Percentiles rank a stretch among this genome's conserved stretches.
Evolutionary conservation across 2,797 vertebrate species (phyloP).

Genomic region (Pipistrellus nathusii): DNA sequence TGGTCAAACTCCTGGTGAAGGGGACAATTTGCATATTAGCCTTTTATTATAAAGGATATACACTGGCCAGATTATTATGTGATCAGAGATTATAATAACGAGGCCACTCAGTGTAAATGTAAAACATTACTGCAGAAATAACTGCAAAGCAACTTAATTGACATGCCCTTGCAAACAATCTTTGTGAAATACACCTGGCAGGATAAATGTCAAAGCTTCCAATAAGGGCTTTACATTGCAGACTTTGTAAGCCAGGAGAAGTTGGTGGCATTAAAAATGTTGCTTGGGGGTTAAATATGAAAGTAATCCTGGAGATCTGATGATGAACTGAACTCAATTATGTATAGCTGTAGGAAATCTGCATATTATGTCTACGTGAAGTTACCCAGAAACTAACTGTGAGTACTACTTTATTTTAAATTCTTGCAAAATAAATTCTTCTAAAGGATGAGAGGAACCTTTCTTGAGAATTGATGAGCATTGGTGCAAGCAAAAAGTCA

Average conservation of each 20-base stretch:
- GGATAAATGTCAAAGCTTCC: constrained; percentile 50
- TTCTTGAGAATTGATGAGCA: background rate
- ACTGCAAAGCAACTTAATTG: constrained; percentile 51
- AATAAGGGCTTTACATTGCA: constrained; percentile 28
- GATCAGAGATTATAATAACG: too few species aligned
- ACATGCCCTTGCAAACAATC: constrained; percentile 44
- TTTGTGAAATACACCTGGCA: constrained; percentile 50
- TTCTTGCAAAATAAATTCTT: background rate
- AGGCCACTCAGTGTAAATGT: background rate
- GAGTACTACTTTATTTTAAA: constrained; percentile 41
- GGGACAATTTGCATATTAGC: too few species aligned
- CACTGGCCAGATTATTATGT: too few species aligned
- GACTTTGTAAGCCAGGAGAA: constrained; percentile 7
- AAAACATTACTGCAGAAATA: constrained; percentile 3
- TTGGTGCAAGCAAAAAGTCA: background rate
- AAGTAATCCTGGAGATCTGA: constrained; percentile 55
- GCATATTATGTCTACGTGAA: constrained; percentile 25
- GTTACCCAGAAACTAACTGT: constrained; percentile 32
- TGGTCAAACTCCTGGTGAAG: too few species aligned
- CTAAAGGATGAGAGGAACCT: background rate
- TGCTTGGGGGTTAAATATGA: constrained; percentile 65
- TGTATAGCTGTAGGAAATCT: constrained; percentile 3
- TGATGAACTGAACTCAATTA: constrained; percentile 59
- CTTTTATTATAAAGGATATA: too few species aligned
- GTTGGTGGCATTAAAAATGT: background rate